Conservation (phyloP, 1,140 invertebrate genomes). For the Scaptomyza pallida region DNA sequence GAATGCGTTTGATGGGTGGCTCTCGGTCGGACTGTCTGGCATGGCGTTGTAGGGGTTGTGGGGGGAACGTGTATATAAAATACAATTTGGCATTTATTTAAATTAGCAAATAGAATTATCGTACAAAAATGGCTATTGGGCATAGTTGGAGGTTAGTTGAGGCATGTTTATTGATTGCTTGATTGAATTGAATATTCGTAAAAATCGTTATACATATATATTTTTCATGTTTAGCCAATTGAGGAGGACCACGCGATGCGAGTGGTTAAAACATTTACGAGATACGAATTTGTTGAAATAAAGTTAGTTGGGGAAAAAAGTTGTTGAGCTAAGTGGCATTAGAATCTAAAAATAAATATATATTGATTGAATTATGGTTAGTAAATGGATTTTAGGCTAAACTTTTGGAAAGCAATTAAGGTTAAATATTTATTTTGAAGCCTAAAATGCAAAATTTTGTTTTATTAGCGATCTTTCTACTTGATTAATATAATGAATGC, state of each 20-base stretch:
- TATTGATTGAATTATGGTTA: slow-evolving; percentile 9
- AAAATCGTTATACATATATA: slow-evolving; percentile 46
- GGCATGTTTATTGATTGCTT: slow-evolving; percentile 80
- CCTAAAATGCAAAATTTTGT: too few species aligned
- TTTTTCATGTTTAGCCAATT: not conserved
- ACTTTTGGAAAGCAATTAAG: not conserved
- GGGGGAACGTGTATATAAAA: slow-evolving; percentile 50
- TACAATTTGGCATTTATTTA: slow-evolving; percentile 80
- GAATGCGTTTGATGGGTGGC: not conserved
- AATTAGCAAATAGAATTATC: slow-evolving; percentile 82
- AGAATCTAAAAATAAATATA: slow-evolving; percentile 13
- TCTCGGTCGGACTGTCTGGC: not conserved
- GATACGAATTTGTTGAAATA: not conserved
- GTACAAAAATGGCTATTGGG: slow-evolving; percentile 38
- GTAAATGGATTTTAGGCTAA: not conserved
- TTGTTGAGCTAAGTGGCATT: slow-evolving; percentile 15
- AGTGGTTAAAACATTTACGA: not conserved
- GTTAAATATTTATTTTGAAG: not conserved
- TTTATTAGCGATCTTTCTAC: too few species aligned
- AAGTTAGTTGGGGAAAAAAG: not conserved
- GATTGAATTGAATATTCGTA: slow-evolving; percentile 63
- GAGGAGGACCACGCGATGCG: not conserved
- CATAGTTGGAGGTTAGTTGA: slow-evolving; percentile 66
- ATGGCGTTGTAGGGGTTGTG: too few species aligned
- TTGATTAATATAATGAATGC: too few species aligned